Percentiles rank a stretch among this genome's conserved stretches.
Conservation (phyloP, 2,113 vertebrate species). For the Neogale vison region DNA sequence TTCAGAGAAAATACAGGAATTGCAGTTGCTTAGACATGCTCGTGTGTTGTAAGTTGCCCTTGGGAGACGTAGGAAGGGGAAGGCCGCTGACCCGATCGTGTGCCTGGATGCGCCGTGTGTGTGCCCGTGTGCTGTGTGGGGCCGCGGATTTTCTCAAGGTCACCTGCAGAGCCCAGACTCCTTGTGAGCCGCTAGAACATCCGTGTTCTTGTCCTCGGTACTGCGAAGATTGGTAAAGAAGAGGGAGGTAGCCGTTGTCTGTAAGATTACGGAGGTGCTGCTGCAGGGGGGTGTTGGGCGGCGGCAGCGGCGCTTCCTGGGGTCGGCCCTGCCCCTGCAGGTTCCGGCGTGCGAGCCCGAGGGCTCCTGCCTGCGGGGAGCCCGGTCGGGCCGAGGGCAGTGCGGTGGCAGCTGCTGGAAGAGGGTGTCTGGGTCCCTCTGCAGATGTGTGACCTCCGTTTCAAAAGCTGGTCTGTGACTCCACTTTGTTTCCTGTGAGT, state of each 20-base stretch:
- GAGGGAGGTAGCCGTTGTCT: not conserved
- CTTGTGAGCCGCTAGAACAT: not conserved
- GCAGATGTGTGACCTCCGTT: not conserved
- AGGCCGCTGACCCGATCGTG: rapidly evolving
- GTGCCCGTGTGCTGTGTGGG: not conserved
- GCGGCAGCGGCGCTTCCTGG: not conserved
- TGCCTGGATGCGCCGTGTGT: not conserved
- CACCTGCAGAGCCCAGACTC: not conserved
- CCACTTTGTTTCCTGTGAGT: not conserved
- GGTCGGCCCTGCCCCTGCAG: not conserved
- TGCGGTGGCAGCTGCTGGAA: not conserved
- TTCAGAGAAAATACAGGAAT: not conserved
- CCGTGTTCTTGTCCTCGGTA: not conserved
- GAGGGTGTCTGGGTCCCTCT: not conserved
- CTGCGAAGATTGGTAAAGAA: not conserved
- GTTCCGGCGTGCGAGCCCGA: not conserved
- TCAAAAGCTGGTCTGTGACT: not conserved
- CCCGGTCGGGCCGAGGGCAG: not conserved
- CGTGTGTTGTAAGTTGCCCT: not conserved
- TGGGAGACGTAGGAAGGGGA: not conserved
- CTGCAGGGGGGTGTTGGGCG: not conserved
- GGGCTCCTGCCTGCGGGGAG: not conserved
- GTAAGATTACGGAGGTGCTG: not conserved
- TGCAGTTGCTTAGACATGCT: not conserved
- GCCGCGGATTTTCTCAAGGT: not conserved